Conservation (phyloP, 1,140 invertebrate species). For the Penaeus indicus region DNA sequence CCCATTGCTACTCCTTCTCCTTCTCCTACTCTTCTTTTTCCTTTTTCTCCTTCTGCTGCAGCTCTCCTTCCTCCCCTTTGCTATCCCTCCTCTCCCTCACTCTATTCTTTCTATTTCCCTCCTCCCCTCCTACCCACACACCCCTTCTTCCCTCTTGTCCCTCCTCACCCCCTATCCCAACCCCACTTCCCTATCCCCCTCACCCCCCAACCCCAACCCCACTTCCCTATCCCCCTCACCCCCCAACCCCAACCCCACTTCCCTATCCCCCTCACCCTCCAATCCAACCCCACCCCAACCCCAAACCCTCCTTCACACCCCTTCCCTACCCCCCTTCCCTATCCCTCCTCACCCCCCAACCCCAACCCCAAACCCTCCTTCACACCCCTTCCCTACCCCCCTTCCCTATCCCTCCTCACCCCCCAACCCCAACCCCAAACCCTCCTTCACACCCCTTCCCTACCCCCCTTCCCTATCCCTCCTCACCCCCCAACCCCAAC, state of each 20-base stretch:
- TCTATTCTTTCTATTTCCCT: not conserved
- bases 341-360: slow-evolving; percentile 5
- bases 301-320: not conserved
- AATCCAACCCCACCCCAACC: no score
- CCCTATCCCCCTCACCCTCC: slow-evolving; percentile 13
- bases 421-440: no score
- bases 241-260: not conserved
- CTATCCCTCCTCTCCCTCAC: not conserved
- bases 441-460: not conserved
- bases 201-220: no score
- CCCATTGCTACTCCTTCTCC: not conserved
- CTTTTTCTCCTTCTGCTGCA: no score
- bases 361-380: not conserved
- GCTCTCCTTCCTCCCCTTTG: not conserved
- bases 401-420: no score
- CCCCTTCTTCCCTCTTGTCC: not conserved
- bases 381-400: not conserved
- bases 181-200: not conserved
- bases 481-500: no score
- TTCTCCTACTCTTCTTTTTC: not conserved
- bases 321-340: not conserved
- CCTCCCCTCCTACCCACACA: not conserved
- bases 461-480: no score
- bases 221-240: not conserved
- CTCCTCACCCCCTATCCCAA: not conserved